A percentile compares a stretch with the other conserved stretches of the same genome.
Evolutionary conservation across 1,140 invertebrate genomes (phyloP).

Genomic region (Drosophila malerkotliana): DNA sequence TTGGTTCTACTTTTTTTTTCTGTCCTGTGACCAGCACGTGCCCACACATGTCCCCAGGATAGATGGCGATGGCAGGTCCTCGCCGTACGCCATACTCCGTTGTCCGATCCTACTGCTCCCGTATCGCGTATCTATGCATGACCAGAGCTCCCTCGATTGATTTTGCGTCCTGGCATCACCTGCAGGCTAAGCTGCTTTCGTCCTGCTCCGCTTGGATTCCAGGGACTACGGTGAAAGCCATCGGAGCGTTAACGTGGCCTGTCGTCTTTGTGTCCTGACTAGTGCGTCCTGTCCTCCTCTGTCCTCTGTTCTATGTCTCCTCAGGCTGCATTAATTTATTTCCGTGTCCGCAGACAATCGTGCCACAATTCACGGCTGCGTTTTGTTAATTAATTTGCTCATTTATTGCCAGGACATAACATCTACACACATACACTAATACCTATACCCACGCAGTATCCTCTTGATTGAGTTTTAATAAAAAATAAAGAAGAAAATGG

Average conservation of each 20-base stretch:
- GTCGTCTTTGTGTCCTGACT: slow-evolving; percentile 49
- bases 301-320: slow-evolving; percentile 7
- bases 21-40: slow-evolving; percentile 70
- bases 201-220: slow-evolving; percentile 15
- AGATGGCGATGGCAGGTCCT: slow-evolving; percentile 50
- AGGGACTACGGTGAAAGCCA: slow-evolving; percentile 48
- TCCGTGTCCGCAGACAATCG: slow-evolving; percentile 64
- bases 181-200: slow-evolving; percentile 77
- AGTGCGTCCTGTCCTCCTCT: slow-evolving; percentile 1
- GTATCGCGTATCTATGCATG: slow-evolving; percentile 63
- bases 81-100: background rate
- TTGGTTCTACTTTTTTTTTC: slow-evolving; percentile 6
- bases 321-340: slow-evolving; percentile 70
- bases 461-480: slow-evolving; percentile 67
- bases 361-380: slow-evolving; percentile 75
- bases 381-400: slow-evolving; percentile 80
- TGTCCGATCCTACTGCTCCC: slow-evolving; percentile 4
- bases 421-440: background rate
- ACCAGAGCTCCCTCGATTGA: slow-evolving; percentile 73
- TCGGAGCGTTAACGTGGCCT: slow-evolving; percentile 74
- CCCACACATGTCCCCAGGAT: slow-evolving; percentile 69
- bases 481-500: slow-evolving; percentile 13
- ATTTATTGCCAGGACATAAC: slow-evolving; percentile 59
- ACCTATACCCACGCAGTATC: slow-evolving; percentile 6
- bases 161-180: slow-evolving; percentile 74